Percentiles rank a stretch among this genome's conserved stretches.
These are phyloP conservation scores for Sphenopsis melanotis DNA, from an alignment of 2,797 vertebrate genomes.

Conservation along the genomic window DNA sequence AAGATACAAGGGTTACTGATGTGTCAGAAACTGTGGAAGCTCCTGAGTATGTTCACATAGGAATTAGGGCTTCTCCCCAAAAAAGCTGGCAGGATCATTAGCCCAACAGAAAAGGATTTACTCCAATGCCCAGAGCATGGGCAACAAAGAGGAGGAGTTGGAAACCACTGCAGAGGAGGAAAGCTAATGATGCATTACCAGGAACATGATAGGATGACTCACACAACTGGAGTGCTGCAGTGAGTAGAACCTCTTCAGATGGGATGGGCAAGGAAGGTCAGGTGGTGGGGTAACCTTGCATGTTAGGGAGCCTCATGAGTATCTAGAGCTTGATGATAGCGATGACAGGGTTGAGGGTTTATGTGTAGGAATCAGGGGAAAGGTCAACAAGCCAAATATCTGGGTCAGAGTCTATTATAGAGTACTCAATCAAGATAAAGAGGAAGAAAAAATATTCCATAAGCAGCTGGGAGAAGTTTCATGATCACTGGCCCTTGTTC, in stretches of 20 bases:
- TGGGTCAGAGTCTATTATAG: neutral
- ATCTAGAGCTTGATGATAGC: neutral
- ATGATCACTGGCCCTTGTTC: neutral
- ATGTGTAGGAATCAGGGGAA: neutral
- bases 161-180: neutral
- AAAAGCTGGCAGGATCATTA: neutral
- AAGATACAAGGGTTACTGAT: neutral
- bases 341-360: neutral
- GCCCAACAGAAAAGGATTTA: neutral
- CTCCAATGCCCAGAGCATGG: neutral
- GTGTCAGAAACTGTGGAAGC: neutral
- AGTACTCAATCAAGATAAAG: neutral
- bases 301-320: neutral
- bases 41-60: accelerated
- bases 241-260: neutral
- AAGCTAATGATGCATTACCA: neutral
- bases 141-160: neutral
- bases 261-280: neutral
- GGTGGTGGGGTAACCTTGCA: neutral
- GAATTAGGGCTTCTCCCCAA: neutral
- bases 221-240: neutral
- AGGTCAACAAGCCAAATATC: neutral
- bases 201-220: neutral
- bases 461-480: neutral
- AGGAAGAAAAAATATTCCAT: neutral